Base-by-base conservation (phyloP, 2,113 vertebrate genomes). In the Petroica traversi region DNA sequence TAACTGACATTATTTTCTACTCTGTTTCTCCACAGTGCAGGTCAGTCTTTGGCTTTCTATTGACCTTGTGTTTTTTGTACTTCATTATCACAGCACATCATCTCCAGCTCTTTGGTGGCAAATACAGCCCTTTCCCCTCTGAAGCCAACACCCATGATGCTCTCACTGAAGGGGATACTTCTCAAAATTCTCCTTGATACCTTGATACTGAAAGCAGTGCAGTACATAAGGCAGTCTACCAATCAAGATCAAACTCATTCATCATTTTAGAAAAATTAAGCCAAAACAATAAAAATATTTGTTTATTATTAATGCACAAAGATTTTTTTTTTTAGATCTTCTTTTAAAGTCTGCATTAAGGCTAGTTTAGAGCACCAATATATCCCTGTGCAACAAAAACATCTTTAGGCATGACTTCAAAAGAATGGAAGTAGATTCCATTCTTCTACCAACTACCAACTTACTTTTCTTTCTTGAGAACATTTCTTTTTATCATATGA, bases 301-400 rank as follows among this genome's bases (percentile, higher is more conserved):
- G 11, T 36, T n/a, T 45, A 11, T 68, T 48, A 67, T 43, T 61
- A 63, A 61, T 13, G 2, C 0, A 24, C 22, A 58, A 40, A 36
- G 5, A 1, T 7, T 43, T 34, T 28, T 28, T 34, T 1, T 0
- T n/a, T n/a, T n/a, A n/a, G n/a, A n/a, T n/a, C n/a, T n/a, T n/a
- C n/a, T n/a, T n/a, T n/a, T n/a, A n/a, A n/a, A n/a, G n/a, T 82
- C 19, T 26, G 3, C 19, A 15, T 28, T 63, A 88, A 48, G 9
- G 5, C 22, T 54, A 45, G 8, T 51, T 67, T 79, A 36, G 61
- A 61, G 16, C 5, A 63, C 45, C 28, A 73, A 46, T 29, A 22
- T 48, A 52, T 10, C 61, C 14, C 49, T 58, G 12, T 71, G 16
- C 6, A 54, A 55, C 7, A 31, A 23, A 88, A 74, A 59, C 28